Conservation (phyloP, 2,888 invertebrate genomes). For the Eupithecia subumbrata region DNA sequence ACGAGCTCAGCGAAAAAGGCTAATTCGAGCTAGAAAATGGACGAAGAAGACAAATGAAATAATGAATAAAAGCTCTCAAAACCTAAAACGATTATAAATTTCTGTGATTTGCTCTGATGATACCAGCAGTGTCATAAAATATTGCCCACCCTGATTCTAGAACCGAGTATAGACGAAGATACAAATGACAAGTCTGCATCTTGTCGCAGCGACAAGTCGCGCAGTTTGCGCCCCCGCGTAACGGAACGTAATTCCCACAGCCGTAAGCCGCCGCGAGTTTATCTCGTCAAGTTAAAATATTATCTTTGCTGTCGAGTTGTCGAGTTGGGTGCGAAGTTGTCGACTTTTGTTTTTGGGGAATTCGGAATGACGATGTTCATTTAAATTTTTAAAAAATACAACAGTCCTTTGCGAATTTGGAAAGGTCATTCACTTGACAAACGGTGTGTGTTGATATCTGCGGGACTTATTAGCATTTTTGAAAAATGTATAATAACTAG, state of each 20-base stretch:
- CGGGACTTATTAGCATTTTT: no score
- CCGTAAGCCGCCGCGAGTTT: slow-evolving; percentile 40
- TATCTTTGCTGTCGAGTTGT: slow-evolving; percentile 43
- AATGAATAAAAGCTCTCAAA: no score
- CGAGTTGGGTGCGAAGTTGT: slow-evolving; percentile 38
- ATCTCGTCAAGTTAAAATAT: slow-evolving; percentile 51
- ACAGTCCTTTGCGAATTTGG: not conserved
- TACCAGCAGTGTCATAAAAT: no score
- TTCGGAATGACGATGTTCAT: slow-evolving; percentile 4
- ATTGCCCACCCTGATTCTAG: no score
- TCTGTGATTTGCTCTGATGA: no score
- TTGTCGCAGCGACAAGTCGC: not conserved
- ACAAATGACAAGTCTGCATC: not conserved
- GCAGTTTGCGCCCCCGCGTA: not conserved
- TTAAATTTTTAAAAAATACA: not conserved
- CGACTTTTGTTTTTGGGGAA: slow-evolving; percentile 5
- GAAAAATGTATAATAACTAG: not conserved
- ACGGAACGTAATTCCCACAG: slow-evolving; percentile 22
- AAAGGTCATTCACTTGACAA: not conserved
- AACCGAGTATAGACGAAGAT: not conserved
- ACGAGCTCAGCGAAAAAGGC: no score
- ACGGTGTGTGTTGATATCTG: no score
- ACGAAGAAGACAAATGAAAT: no score
- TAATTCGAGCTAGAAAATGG: no score
- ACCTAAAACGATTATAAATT: no score